Evolutionary conservation across 1,140 invertebrate genomes (phyloP).

Genomic region (Copidosoma floridanum): DNA sequence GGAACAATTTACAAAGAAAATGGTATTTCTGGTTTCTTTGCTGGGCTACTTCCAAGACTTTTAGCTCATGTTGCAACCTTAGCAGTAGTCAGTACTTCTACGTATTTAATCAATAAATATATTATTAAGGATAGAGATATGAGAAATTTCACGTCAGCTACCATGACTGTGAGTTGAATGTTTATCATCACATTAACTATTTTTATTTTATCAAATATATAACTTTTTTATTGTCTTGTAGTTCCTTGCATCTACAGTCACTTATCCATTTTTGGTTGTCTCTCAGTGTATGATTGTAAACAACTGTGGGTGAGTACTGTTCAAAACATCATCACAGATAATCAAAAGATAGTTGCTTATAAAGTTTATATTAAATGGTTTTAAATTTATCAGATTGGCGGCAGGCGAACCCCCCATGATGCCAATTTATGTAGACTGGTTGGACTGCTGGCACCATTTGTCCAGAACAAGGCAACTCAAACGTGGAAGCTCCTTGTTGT

Average conservation of each 20-base stretch:
- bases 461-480: conserved; percentile 72
- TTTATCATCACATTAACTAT: too few species aligned
- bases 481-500: conserved; percentile 78
- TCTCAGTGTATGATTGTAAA: conserved; percentile 84
- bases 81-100: conserved; percentile 68
- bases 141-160: conserved; percentile 61
- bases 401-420: conserved; percentile 78
- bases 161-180: conserved; percentile 57
- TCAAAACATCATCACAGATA: too few species aligned
- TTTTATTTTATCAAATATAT: too few species aligned
- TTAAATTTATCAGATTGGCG: conserved; percentile 59
- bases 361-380: not conserved
- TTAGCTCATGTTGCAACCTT: conserved; percentile 75
- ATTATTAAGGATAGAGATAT: conserved; percentile 73
- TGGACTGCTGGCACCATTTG: conserved; percentile 77
- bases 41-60: conserved; percentile 77
- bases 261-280: conserved; percentile 84
- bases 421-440: conserved; percentile 76
- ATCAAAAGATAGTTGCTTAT: not conserved
- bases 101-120: conserved; percentile 78
- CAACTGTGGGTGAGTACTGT: conserved; percentile 64
- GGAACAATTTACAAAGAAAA: conserved; percentile 77
- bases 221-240: conserved; percentile 46
- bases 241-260: conserved; percentile 74
- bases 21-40: conserved; percentile 81